phyloP scores from a whole-genome alignment of 2,888 invertebrate genomes.

The Agrochola lota region DNA sequence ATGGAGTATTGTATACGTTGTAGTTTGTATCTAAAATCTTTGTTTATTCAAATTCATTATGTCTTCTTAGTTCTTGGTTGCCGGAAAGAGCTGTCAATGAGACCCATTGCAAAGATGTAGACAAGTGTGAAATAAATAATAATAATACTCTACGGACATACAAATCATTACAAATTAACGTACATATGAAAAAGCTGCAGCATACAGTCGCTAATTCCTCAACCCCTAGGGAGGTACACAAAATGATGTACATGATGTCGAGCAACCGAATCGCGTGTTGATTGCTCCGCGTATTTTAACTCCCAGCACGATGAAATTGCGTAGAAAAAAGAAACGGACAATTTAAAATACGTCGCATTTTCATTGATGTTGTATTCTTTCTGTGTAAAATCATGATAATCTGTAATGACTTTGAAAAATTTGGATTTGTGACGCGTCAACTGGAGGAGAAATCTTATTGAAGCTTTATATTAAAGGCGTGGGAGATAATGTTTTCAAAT shows the following conservation, averaged over 20 bases:
- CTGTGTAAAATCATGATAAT: not conserved
- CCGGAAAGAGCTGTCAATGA: not conserved
- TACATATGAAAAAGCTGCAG: constrained; percentile 33
- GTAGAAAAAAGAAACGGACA: constrained; percentile 46
- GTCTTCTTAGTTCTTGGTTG: too few relatives aligned
- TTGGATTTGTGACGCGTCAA: not conserved
- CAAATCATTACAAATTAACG: constrained; percentile 38
- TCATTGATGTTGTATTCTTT: constrained; percentile 28
- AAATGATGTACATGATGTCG: constrained; percentile 61
- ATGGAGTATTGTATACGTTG: too few relatives aligned
- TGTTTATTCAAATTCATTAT: too few relatives aligned
- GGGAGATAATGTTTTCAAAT: not conserved
- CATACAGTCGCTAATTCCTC: constrained; percentile 50
- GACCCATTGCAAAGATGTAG: not conserved
- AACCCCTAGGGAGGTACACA: constrained; percentile 48
- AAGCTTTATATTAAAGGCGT: too few relatives aligned
- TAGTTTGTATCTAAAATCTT: too few relatives aligned
- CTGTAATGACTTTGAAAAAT: not conserved
- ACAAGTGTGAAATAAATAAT: constrained; percentile 4
- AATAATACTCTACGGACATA: not conserved
- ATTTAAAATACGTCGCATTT: constrained; percentile 42
- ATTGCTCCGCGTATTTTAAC: constrained; percentile 63
- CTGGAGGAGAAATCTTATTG: not conserved
- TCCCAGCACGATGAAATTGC: constrained; percentile 61
- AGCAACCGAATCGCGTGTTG: constrained; percentile 60